Conservation (phyloP, 2,888 invertebrate species). For the Osmoderma eremita region DNA sequence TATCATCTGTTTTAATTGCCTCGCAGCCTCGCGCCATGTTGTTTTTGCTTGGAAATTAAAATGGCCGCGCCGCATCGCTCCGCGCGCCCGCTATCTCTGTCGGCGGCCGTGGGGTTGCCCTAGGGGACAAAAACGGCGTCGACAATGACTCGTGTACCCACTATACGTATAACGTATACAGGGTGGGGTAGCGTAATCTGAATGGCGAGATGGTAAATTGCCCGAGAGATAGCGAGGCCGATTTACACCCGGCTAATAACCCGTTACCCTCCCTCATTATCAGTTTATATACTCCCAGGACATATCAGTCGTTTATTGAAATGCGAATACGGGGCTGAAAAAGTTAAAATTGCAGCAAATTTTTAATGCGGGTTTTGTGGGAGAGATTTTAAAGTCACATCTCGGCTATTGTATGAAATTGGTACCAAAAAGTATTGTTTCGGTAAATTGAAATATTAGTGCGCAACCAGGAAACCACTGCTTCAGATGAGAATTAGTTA, state of each 20-base stretch:
- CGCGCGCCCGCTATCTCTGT: constrained; percentile 17
- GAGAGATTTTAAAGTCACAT: too few relatives aligned
- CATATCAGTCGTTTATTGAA: too few relatives aligned
- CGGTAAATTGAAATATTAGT: too few relatives aligned
- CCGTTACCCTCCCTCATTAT: constrained; percentile 18
- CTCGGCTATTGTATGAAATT: too few relatives aligned
- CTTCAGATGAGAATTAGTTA: too few relatives aligned
- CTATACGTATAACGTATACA: constrained; percentile 54
- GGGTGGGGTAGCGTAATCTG: constrained; percentile 57
- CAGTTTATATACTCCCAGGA: too few relatives aligned
- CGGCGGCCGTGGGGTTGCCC: background rate
- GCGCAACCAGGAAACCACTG: too few relatives aligned
- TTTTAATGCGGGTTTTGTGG: too few relatives aligned
- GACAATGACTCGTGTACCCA: constrained; percentile 61
- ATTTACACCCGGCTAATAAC: constrained; percentile 54
- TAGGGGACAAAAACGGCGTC: constrained; percentile 57
- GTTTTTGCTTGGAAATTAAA: constrained; percentile 65
- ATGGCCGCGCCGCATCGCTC: constrained; percentile 59
- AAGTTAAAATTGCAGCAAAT: too few relatives aligned
- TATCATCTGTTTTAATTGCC: constrained; percentile 67
- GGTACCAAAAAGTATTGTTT: too few relatives aligned
- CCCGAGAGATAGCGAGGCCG: constrained; percentile 62
- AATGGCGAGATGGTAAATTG: constrained; percentile 65
- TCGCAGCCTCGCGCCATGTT: constrained; percentile 63
- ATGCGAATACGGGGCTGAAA: too few relatives aligned